Evolutionary conservation across 2,797 vertebrate genomes (phyloP), one percentile per base, ranked within the genome.

Genomic region (Denticeps clupeoides): DNA sequence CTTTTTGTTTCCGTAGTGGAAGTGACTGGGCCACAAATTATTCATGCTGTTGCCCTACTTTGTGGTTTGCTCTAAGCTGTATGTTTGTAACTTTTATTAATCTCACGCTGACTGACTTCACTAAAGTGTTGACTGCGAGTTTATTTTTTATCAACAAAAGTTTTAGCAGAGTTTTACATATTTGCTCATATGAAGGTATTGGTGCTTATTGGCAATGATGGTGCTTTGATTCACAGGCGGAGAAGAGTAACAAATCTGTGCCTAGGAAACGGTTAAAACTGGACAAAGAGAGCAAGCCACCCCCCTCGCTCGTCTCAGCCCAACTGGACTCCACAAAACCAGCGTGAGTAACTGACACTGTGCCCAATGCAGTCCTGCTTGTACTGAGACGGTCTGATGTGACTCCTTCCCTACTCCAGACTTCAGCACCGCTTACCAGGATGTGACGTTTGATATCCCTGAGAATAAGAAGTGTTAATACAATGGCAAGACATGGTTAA

Each of bases 261-360:
- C 78, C 81, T 12, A 80, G 58, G 62, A 98, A 96, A 80, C 94
- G 83, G 71, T 69, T 25, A 2, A 89, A 73, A 63, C 56, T 79
- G 58, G 82, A 84, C 51, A 87, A 86, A 57, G 80, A 79, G 47
- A 26, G 41, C 37, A 86, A 83, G 60, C 54, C 49, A 1, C 56
- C 72, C 2, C 66, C 73, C 41, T 79, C 78, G 4, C 35, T 35
- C 33, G 9, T 2, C 32, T 2, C 25, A 26, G 10, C 33, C 32
- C 1, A 61, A 58, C 66, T 64, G 16, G 72, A 76, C 41, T 68
- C 76, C 47, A 45, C 29, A 57, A 87, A 80, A 75, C 31, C 59
- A 38, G 83, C 85, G 94, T 98, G 73, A 80, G 91, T 90, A 54
- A 9, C 45, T n/a, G n/a, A n/a, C n/a, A n/a, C n/a, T n/a, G n/a